Conservation (phyloP, 2,888 invertebrate genomes). For the Cremastobaeus sp. region DNA sequence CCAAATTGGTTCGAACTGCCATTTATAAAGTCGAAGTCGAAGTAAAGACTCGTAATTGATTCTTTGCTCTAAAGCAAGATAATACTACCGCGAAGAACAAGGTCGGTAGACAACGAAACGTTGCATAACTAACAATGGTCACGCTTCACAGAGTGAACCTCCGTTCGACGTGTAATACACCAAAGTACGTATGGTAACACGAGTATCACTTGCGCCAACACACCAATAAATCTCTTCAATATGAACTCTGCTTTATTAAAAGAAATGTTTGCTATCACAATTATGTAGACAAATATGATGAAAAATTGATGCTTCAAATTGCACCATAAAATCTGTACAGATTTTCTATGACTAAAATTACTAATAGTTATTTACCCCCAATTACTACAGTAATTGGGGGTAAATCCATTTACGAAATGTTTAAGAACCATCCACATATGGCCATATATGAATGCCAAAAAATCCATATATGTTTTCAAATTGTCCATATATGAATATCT, state of each 20-base stretch:
- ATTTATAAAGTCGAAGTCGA: conserved; percentile 43
- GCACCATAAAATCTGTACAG: too few relatives aligned
- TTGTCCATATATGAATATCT: too few relatives aligned
- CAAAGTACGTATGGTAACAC: conserved; percentile 42
- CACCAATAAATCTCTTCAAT: conserved; percentile 42
- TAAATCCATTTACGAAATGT: too few relatives aligned
- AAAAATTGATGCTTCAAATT: not conserved
- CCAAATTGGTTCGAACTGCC: conserved; percentile 33
- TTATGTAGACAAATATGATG: not conserved
- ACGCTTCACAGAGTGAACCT: conserved; percentile 71
- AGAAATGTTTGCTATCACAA: conserved; percentile 31
- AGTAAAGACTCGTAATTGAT: conserved; percentile 66
- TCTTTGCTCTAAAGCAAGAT: conserved; percentile 69
- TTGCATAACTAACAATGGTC: conserved; percentile 77
- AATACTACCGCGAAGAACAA: conserved; percentile 72
- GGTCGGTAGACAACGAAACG: conserved; percentile 73
- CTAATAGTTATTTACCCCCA: too few relatives aligned
- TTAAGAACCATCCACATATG: too few relatives aligned
- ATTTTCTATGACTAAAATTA: too few relatives aligned
- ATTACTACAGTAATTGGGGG: too few relatives aligned
- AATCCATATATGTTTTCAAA: too few relatives aligned
- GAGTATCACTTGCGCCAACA: conserved; percentile 33
- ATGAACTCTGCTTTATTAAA: conserved; percentile 31
- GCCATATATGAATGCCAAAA: too few relatives aligned
- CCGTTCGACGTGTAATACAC: conserved; percentile 56